Conservation (phyloP, 1,140 invertebrate species). For the Geopemphigus sp. region DNA sequence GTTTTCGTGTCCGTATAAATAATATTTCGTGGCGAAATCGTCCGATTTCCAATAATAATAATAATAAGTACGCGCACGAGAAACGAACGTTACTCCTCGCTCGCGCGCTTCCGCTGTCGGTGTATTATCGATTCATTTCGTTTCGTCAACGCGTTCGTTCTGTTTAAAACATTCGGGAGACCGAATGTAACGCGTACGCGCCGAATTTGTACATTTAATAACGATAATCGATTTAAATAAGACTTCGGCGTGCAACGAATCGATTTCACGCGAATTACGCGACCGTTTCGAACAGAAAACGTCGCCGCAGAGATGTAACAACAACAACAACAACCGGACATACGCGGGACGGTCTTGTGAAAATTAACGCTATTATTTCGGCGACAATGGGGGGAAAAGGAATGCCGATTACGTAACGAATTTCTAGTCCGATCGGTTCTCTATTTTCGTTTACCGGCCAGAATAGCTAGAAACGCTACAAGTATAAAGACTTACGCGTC, state of each 20-base stretch:
- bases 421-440: not conserved
- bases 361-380: conserved; percentile 2
- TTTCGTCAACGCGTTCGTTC: not conserved
- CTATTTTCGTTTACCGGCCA: not conserved
- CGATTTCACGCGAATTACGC: not conserved
- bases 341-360: not conserved
- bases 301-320: not conserved
- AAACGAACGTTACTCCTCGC: no score
- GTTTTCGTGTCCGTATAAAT: no score
- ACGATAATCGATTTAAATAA: not conserved
- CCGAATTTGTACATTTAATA: not conserved
- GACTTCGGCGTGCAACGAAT: not conserved
- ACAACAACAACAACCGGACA: not conserved
- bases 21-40: not conserved
- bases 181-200: not conserved
- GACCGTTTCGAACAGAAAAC: not conserved
- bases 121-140: no score
- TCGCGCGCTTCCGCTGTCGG: no score
- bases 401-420: not conserved
- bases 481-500: not conserved
- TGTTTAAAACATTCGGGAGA: not conserved
- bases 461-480: not conserved
- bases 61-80: not conserved
- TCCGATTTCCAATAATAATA: not conserved
- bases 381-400: not conserved